Conservation (phyloP, 2,888 invertebrate species). For the Ptycholaimellus sp. region DNA sequence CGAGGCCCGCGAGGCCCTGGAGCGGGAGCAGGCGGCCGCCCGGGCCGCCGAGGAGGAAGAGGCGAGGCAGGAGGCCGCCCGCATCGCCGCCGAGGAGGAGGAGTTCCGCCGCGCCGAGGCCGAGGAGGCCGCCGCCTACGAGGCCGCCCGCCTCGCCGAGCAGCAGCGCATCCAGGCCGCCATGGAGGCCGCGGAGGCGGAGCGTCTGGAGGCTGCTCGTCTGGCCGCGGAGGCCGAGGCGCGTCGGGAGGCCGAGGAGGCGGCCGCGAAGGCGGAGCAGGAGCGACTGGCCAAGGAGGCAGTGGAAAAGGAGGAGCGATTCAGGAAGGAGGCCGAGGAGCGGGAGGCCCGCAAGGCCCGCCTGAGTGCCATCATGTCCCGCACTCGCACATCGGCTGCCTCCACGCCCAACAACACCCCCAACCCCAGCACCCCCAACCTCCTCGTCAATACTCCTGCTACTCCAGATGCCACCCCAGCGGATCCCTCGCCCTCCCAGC, state of each 20-base stretch:
- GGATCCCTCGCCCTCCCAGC: no score
- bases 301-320: no score
- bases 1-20: no score
- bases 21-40: no score
- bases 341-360: conserved; percentile 1
- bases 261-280: conserved; percentile 1
- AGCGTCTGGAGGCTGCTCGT: background rate
- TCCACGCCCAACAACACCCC: background rate
- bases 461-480: no score
- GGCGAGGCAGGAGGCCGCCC: background rate
- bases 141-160: background rate
- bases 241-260: background rate
- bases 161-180: background rate
- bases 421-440: no score
- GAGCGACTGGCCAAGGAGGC: no score
- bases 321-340: conserved; percentile 1
- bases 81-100: no score
- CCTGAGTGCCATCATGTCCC: conserved; percentile 1
- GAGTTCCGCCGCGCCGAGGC: conserved; percentile 3
- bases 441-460: no score
- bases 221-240: background rate
- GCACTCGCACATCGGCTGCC: background rate
- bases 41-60: conserved; percentile 3
- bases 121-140: background rate
- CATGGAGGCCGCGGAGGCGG: background rate